phyloP scores from a whole-genome alignment of 2,113 vertebrate species.

The Eudorcas thomsonii region DNA sequence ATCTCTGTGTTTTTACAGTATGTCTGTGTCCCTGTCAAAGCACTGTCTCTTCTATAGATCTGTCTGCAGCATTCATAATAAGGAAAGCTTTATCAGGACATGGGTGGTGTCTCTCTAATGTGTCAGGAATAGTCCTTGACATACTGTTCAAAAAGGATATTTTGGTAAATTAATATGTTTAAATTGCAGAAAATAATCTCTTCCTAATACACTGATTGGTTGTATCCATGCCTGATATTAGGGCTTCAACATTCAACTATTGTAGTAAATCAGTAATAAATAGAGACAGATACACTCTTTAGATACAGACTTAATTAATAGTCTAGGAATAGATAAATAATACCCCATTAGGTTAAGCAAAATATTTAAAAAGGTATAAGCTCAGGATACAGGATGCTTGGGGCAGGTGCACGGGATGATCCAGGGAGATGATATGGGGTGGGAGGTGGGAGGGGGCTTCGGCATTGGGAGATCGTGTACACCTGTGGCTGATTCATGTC shows the following conservation, averaged over 20 bases:
- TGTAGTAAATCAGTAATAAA: slow-evolving; percentile 75
- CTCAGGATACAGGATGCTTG: background rate
- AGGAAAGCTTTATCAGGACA: background rate
- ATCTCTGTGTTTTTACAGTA: background rate
- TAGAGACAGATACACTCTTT: background rate
- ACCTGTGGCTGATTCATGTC: too few species aligned
- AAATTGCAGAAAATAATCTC: slow-evolving; percentile 70
- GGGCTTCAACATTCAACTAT: slow-evolving; percentile 70
- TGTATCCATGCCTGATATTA: slow-evolving; percentile 42
- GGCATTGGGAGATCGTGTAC: too few species aligned
- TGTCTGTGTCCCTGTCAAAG: background rate
- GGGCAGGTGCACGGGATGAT: too few species aligned
- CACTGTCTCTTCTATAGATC: background rate
- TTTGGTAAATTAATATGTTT: slow-evolving; percentile 68
- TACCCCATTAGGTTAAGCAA: background rate
- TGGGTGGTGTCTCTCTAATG: background rate
- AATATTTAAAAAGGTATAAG: background rate
- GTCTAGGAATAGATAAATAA: background rate
- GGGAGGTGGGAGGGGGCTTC: too few species aligned
- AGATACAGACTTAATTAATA: background rate
- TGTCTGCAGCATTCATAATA: background rate
- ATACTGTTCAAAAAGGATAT: background rate
- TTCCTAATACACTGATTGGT: slow-evolving; percentile 68
- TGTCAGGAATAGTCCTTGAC: background rate
- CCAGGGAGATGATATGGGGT: too few species aligned